Percentiles rank a stretch among this genome's conserved stretches.
Conservation (phyloP, 2,888 invertebrate species). For the Eubasilissa splendida region DNA sequence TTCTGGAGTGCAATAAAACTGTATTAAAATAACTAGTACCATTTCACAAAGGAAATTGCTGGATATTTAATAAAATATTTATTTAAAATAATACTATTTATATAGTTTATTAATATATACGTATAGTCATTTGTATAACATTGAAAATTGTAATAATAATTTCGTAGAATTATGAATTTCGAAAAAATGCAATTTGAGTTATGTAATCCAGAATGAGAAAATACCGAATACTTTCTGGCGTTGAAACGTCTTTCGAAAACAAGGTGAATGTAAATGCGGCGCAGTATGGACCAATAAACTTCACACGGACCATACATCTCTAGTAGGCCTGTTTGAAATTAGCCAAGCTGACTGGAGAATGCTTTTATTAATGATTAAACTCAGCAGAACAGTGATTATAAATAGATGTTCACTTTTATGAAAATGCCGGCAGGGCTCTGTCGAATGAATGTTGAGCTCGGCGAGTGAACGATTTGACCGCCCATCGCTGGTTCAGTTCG, state of each 20-base stretch:
- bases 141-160: too few relatives aligned
- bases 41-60: too few relatives aligned
- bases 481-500: constrained; percentile 38
- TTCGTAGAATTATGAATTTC: too few relatives aligned
- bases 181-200: too few relatives aligned
- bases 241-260: not conserved
- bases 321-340: constrained; percentile 35
- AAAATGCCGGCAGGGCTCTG: not conserved
- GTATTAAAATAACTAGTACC: too few relatives aligned
- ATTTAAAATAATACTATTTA: too few relatives aligned
- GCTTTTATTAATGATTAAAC: constrained; percentile 30
- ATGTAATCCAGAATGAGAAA: too few relatives aligned
- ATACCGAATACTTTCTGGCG: too few relatives aligned
- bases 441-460: not conserved
- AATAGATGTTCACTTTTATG: constrained; percentile 10
- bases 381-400: constrained; percentile 25
- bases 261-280: constrained; percentile 13
- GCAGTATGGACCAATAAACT: constrained; percentile 25
- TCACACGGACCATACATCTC: not conserved
- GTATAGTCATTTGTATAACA: too few relatives aligned
- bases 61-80: too few relatives aligned
- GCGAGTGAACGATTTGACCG: constrained; percentile 33
- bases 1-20: too few relatives aligned
- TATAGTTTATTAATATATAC: too few relatives aligned
- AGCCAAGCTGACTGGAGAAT: constrained; percentile 27